Base-by-base conservation (phyloP, 2,888 invertebrate genomes). In the Agonum fuliginosum region DNA sequence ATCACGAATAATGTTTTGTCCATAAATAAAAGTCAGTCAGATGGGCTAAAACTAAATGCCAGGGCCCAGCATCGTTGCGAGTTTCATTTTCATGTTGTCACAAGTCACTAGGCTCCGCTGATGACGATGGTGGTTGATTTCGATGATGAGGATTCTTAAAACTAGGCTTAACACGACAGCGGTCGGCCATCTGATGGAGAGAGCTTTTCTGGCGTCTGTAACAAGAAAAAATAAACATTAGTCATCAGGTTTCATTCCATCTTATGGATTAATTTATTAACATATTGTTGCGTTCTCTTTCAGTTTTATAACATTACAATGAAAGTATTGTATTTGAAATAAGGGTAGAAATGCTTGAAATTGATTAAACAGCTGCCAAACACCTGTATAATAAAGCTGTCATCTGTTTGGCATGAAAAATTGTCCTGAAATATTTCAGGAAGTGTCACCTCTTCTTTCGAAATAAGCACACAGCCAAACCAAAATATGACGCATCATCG, bases 151-250 rank as follows among this genome's bases (percentile, higher is more conserved):
- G 76, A 73, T 46, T 58, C 54, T 76, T 78, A 51, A 74, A 54
- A 34, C 14, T 74, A 17, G 58, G 24, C 62, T 84, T 83, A 86
- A 80, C 85, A 85, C 72, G 86, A 84, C 62, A 86, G 84, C 65
- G 85, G 85, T 83, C 90, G 88, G 87, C 91, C 89, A 85, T 91
- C 91, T 77, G 89, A 89, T 80, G 90, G 89, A 82, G 90, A 89
- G 83, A 91, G 88, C 85, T 91, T 91, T 84, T 91, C 91, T 82
- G 90, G 89, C 81, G 89, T 89, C 91, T 92, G 91, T 84, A 91
- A 91, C 88, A 89, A 90, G 80, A 79, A 78, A 79, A 81, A 78
- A 80, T 79, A 79, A 72, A 2, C 37, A 74, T 77, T 77, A 69
- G 34, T 27, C 51, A 65, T 62, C 54, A 17, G 17, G 17, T 24